Conservation (phyloP, 2,113 vertebrate genomes). For the Martes martes region DNA sequence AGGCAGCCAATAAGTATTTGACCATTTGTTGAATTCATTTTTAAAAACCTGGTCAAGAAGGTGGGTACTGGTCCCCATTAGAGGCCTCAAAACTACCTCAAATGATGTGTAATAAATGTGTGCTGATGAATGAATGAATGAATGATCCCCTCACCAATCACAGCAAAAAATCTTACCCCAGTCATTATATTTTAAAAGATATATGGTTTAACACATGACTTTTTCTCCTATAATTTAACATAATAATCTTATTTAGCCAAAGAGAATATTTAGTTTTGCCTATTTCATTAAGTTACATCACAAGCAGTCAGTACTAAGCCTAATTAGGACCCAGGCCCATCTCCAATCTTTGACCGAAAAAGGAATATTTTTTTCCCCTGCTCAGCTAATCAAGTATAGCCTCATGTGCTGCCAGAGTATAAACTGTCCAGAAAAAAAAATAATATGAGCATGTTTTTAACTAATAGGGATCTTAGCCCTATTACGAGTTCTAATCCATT, state of each 20-base stretch:
- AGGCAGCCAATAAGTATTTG: neutral
- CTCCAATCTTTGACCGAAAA: neutral
- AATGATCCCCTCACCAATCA: neutral
- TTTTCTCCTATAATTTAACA: neutral
- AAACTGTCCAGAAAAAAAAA: neutral
- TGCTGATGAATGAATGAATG: neutral
- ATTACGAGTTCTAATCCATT: neutral
- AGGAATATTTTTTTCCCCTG: neutral
- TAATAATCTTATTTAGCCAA: neutral
- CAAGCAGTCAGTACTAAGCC: neutral
- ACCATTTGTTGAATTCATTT: neutral
- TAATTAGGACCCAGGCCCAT: neutral
- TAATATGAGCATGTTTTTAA: neutral
- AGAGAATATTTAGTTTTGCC: neutral
- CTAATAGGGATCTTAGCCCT: neutral
- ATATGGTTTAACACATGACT: neutral
- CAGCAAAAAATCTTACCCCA: neutral
- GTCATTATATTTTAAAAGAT: neutral
- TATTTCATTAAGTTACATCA: neutral
- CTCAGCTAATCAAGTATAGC: neutral
- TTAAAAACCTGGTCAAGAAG: neutral
- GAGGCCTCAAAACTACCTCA: neutral
- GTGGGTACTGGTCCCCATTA: too few relatives aligned
- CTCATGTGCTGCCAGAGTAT: neutral
- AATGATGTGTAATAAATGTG: neutral